phyloP scores from a whole-genome alignment of 2,113 vertebrate genomes.

The Suricata suricatta region DNA sequence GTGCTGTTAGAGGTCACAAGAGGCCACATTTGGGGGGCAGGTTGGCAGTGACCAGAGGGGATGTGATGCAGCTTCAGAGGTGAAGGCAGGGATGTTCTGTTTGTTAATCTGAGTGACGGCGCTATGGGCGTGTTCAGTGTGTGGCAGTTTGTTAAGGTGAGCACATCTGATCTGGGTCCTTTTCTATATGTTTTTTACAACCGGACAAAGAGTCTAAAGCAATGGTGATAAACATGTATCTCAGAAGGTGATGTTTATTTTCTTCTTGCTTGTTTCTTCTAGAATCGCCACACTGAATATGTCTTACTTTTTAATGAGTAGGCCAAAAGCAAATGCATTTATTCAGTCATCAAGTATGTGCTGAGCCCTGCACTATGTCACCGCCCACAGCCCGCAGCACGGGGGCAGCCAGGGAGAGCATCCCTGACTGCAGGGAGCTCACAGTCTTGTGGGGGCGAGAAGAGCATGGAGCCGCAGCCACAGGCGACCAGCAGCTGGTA shows the following conservation, averaged over 20 bases:
- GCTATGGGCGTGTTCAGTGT: not conserved
- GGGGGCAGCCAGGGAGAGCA: fast-evolving
- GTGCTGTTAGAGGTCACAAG: not conserved
- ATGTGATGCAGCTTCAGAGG: not conserved
- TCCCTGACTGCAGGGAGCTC: not conserved
- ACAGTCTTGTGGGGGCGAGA: not conserved
- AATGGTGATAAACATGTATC: not conserved
- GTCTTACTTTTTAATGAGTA: not conserved
- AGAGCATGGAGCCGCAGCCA: not conserved
- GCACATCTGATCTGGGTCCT: not conserved
- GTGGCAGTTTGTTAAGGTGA: not conserved
- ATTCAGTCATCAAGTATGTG: conserved; percentile 2
- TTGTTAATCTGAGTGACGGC: not conserved
- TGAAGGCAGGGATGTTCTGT: not conserved
- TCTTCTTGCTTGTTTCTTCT: conserved; percentile 1
- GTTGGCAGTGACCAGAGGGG: not conserved
- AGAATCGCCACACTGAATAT: not conserved
- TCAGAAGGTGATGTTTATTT: conserved; percentile 11
- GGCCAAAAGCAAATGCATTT: not conserved
- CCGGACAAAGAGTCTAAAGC: not conserved
- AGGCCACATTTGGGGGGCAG: not conserved
- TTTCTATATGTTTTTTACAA: not conserved
- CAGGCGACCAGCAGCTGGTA: not conserved
- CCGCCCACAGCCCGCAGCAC: not conserved
- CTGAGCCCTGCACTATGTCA: not conserved